Base-by-base conservation (phyloP, 2,888 invertebrate species). In the Leptarthrus brevirostris region DNA sequence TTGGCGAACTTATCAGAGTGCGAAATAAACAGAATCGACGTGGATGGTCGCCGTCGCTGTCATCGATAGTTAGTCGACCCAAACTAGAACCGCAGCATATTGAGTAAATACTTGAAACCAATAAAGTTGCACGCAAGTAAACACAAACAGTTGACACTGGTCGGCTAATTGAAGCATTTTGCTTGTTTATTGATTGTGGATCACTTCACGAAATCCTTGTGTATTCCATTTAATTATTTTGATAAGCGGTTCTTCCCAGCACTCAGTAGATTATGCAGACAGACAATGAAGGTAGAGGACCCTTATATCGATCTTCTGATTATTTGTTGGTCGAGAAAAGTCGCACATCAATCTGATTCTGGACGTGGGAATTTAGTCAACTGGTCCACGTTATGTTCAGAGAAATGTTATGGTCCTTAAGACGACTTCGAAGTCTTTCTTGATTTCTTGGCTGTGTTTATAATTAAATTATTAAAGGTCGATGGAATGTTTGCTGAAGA, bases 391-490 rank as follows among this genome's bases (percentile, higher is more conserved):
- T 44, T n/a, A 44, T 14, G 16, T 14, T 12, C 4, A 49, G 3
- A 49, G 12, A 49, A 18, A 18, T 16, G 20, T 44, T 12, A 20
- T 18, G 14, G 16, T 6, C 8, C 58, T 36, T 58, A 58, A 58
- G 16, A 10, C 36, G 36, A 10, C 34, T 58, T 18, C 12, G 36
- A 18, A n/a, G 10, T 12, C 22, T 40, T 40, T 40, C 26, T n/a
- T 22, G 12, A 22, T n/a, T 6, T 16, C 44, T 6, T 8, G 2
- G 30, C 34, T n/a, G 30, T 14, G 61, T 61, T 24, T 47, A 30
- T 69, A 69, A 69, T 69, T 69, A 26, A 52, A 69, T 69, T 69
- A 69, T 69, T 69, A 52, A 69, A 69, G 69, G 69, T 69, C 20
- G 5, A 69, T 14, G 24, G 44, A 64, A 44, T 40, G 20, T 40